Percentiles rank a stretch among this genome's conserved stretches.
Conservation (phyloP, 1,140 invertebrate species). For the Yoshiicerus persimilis region DNA sequence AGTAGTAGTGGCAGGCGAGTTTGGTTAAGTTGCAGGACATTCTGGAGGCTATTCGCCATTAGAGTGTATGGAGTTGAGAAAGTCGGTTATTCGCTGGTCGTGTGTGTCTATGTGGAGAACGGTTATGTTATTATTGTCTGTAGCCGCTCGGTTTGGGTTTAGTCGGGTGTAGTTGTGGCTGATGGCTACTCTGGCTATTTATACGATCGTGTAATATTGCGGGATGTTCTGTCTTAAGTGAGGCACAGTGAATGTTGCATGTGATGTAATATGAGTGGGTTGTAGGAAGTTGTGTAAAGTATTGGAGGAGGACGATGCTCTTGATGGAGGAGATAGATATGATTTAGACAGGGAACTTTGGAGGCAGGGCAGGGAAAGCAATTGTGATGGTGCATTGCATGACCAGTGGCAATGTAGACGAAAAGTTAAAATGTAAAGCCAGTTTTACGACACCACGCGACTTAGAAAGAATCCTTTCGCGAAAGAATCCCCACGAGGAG, state of each 20-base stretch:
- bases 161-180: background rate
- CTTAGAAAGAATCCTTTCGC: background rate
- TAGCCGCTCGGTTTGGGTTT: background rate
- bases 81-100: too few species aligned
- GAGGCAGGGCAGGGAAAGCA: background rate
- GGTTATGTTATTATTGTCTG: background rate
- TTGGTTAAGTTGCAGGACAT: background rate
- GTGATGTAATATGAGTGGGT: background rate
- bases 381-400: background rate
- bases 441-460: constrained; percentile 10
- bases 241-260: background rate
- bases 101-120: background rate
- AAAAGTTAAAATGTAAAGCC: constrained; percentile 21
- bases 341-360: background rate
- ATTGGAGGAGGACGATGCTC: background rate
- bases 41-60: background rate
- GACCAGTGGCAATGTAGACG: background rate
- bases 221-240: background rate
- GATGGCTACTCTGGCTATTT: background rate
- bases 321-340: background rate
- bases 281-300: background rate
- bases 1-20: background rate
- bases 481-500: constrained; percentile 12
- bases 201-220: background rate
- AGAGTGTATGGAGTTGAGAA: background rate